A percentile compares a stretch with the other conserved stretches of the same genome.
Conservation (phyloP, 2,888 invertebrate genomes). For the Leptinotarsa juncta region DNA sequence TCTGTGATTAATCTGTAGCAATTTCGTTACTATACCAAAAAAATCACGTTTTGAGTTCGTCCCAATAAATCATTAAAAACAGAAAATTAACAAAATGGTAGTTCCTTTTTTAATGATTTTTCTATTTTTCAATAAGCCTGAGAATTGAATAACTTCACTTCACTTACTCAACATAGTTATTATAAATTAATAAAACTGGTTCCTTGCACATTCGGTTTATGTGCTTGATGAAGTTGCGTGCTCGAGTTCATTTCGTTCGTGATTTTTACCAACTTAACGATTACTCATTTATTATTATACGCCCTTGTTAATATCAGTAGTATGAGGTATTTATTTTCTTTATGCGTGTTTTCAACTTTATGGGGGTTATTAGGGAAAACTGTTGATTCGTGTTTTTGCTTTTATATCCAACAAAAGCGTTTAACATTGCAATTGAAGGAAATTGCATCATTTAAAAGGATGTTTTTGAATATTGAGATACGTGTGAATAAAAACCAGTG, state of each 20-base stretch:
- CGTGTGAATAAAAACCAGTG: not conserved
- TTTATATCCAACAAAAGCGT: not conserved
- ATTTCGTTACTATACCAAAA: no score
- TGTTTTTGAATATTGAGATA: not conserved
- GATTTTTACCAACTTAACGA: slow-evolving; percentile 18
- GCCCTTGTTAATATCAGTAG: slow-evolving; percentile 9
- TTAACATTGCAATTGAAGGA: not conserved
- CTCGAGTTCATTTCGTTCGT: not conserved
- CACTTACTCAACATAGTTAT: not conserved
- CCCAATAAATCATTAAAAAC: no score
- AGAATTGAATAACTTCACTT: not conserved
- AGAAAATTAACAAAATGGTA: no score
- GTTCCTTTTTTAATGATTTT: not conserved
- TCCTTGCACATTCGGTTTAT: slow-evolving; percentile 1
- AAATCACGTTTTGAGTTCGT: no score
- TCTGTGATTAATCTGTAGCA: no score
- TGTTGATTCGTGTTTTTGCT: slow-evolving; percentile 14
- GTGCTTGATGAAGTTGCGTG: slow-evolving; percentile 5
- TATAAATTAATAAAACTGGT: not conserved
- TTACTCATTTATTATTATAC: slow-evolving; percentile 10
- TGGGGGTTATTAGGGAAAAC: slow-evolving; percentile 11
- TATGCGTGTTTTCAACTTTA: slow-evolving; percentile 10
- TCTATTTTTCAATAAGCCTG: not conserved
- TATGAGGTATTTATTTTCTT: slow-evolving; percentile 4
- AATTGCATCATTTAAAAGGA: not conserved